phyloP scores from a whole-genome alignment of 2,113 vertebrate genomes.

The Oplegnathus fasciatus region DNA sequence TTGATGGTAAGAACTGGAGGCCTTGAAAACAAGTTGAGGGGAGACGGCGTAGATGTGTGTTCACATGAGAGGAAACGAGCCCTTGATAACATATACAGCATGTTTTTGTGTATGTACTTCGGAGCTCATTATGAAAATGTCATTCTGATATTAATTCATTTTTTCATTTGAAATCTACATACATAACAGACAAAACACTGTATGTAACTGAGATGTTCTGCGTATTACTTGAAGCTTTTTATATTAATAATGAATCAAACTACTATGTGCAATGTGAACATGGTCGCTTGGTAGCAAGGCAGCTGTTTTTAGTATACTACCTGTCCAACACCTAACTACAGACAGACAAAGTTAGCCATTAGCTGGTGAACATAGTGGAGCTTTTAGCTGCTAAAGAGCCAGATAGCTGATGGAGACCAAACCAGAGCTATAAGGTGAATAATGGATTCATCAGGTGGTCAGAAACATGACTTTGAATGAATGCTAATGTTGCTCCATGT shows the following conservation, averaged over 20 bases:
- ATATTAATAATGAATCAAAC: background rate
- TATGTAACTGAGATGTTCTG: background rate
- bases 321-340: background rate
- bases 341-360: background rate
- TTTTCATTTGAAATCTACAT: background rate
- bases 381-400: no score
- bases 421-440: background rate
- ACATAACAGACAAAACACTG: background rate
- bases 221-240: background rate
- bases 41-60: background rate
- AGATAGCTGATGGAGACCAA: background rate
- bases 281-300: no score
- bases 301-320: background rate
- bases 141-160: background rate
- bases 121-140: conserved; percentile 3
- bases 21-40: conserved; percentile 41
- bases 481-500: background rate
- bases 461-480: background rate
- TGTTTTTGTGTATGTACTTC: conserved; percentile 16
- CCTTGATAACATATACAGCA: background rate
- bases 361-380: background rate
- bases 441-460: background rate
- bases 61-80: conserved; percentile 16
- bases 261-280: background rate
- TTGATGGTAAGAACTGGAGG: conserved; percentile 11